Evolutionary conservation across 2,888 invertebrate genomes (phyloP), one percentile per base, ranked within the genome.

Genomic region (Netelia melanura): DNA sequence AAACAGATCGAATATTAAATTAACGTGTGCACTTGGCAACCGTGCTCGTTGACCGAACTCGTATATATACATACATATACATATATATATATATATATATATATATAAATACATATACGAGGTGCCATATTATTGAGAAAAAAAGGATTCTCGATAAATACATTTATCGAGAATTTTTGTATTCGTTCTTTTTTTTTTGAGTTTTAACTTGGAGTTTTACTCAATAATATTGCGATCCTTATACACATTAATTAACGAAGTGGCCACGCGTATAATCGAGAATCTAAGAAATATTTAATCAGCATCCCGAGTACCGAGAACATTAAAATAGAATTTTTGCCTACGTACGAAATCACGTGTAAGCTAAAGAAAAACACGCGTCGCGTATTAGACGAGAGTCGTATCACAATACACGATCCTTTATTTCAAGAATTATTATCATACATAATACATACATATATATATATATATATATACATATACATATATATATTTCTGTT

Each of bases 401-500:
- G 68, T 68, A 71, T 77, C 64, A 81, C 62, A 85, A 17, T 61
- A 78, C 70, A 70, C 58, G 61, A 72, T 61, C 23, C 54, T 79
- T 83, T 70, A 70, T 79, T 83, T 70, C 65, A 70, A 76, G 77
- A 81, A 72, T 67, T 30, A 79, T 81, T 77, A 75, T 77, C 75
- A 64, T 17, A 81, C 71, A 83, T 56, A 76, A 61, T 62, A 79
- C 44, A 78, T 61, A 81, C 23, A 81, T 43, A 85, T 30, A 80
- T 58, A 81, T 43, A 80, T 58, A 81, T 43, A 78, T 67, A 81
- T 48, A 77, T 77, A 80, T 64, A 79, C 23, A 83, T 54, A 79
- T 58, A 83, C 44, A 82, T 79, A 80, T 67, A 80, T 83, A 81
- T 77, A 86, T 74, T 74, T 84, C 74, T 84, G 81, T 84, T 79